Percentiles rank a stretch among this genome's conserved stretches.
Evolutionary conservation across 2,113 vertebrate species (phyloP).

Genomic region (Burhinus bistriatus): DNA sequence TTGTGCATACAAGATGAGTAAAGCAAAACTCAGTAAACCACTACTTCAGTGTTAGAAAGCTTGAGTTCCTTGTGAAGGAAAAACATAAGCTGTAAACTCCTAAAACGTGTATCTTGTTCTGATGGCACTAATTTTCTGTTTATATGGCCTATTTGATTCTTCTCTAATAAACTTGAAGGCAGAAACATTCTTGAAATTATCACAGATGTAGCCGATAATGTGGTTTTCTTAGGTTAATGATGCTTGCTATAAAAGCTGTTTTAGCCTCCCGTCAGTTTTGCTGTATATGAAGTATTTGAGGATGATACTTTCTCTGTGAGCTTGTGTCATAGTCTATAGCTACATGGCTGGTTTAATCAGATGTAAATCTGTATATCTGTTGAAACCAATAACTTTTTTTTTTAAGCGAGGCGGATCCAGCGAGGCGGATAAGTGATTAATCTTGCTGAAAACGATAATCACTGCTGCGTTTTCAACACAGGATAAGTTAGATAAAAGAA

Average conservation of each 20-base stretch:
- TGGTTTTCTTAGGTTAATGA: neutral
- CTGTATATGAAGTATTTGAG: neutral
- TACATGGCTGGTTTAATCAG: neutral
- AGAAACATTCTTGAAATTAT: neutral
- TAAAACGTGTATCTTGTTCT: neutral
- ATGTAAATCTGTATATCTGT: neutral
- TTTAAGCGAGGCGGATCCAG: neutral
- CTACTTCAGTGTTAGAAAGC: neutral
- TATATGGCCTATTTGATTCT: neutral
- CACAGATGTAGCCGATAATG: fast-evolving
- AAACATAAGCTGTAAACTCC: neutral
- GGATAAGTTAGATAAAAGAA: neutral
- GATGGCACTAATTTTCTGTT: neutral
- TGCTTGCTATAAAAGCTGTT: neutral
- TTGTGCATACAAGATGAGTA: neutral
- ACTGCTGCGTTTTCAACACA: neutral
- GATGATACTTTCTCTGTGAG: neutral
- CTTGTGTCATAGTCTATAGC: neutral
- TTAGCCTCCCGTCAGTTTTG: neutral
- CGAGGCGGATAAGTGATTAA: neutral
- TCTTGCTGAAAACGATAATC: neutral
- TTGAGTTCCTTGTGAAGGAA: neutral
- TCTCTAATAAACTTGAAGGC: neutral
- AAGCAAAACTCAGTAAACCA: neutral
- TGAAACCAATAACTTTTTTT: neutral